phyloP scores from a whole-genome alignment of 2,113 vertebrate genomes.

The Oreochromis tanganicae region DNA sequence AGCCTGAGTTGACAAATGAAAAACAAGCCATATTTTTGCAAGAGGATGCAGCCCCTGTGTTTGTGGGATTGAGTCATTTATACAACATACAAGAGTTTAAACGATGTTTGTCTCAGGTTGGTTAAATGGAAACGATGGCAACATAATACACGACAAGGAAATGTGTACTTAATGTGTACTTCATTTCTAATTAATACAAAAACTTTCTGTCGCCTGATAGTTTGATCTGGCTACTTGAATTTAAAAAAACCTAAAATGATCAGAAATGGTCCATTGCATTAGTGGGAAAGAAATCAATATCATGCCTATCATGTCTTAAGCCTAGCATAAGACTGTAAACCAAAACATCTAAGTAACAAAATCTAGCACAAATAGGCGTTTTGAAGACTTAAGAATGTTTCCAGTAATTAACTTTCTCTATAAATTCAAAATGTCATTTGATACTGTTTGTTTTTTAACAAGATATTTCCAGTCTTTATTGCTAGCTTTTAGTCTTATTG shows the following conservation, averaged over 20 bases:
- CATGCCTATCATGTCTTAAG: background rate
- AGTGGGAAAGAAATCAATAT: fast-evolving
- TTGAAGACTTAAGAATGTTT: background rate
- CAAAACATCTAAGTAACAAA: background rate
- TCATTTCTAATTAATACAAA: background rate
- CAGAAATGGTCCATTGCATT: background rate
- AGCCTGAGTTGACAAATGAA: conserved; percentile 21
- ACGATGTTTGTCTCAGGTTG: background rate
- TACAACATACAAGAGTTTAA: background rate
- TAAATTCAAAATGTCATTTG: background rate
- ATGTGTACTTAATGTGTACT: background rate
- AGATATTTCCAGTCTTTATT: background rate
- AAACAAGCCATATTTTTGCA: background rate
- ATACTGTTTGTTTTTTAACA: background rate
- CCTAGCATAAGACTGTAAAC: background rate
- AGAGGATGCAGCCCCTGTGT: conserved; percentile 58
- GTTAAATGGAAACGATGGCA: background rate
- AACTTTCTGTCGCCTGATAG: background rate
- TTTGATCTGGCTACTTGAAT: background rate
- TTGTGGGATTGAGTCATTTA: background rate
- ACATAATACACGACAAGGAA: background rate
- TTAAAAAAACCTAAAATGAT: fast-evolving
- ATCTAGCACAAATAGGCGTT: background rate
- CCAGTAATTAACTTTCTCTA: background rate
- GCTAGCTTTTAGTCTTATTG: background rate